A percentile compares a stretch with the other conserved stretches of the same genome.
Evolutionary conservation across 2,888 invertebrate species (phyloP).

Genomic region (Serripes groenlandicus): DNA sequence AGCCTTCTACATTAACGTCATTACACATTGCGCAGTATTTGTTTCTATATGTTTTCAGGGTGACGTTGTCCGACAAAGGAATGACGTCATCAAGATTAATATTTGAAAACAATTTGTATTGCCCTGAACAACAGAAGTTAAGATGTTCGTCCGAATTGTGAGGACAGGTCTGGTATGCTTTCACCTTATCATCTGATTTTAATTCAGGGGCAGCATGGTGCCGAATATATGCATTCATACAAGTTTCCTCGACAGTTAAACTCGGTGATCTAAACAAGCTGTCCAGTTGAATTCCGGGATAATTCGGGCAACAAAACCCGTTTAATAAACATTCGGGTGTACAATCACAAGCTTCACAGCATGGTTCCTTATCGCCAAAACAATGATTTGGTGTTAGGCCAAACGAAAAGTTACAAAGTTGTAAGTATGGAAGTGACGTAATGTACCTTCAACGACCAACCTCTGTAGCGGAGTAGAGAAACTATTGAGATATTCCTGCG

Average conservation of each 20-base stretch:
- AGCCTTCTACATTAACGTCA: background rate
- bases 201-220: background rate
- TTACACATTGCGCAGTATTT: background rate
- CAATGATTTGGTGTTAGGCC: background rate
- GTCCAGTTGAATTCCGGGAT: background rate
- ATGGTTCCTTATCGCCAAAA: background rate
- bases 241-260: background rate
- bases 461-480: constrained; percentile 6
- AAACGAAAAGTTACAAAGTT: constrained; percentile 13
- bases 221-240: background rate
- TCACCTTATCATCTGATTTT: background rate
- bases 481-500: background rate
- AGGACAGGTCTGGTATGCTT: background rate
- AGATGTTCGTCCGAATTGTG: background rate
- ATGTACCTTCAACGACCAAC: background rate
- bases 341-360: constrained; percentile 18
- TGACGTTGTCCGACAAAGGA: background rate
- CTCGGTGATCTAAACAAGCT: background rate
- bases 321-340: constrained; percentile 11
- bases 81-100: constrained; percentile 4
- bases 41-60: background rate
- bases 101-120: background rate
- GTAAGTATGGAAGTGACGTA: constrained; percentile 14
- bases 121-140: background rate
- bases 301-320: constrained; percentile 21